phyloP scores from a whole-genome alignment of 2,888 invertebrate species.

The Drosophila tripunctata region DNA sequence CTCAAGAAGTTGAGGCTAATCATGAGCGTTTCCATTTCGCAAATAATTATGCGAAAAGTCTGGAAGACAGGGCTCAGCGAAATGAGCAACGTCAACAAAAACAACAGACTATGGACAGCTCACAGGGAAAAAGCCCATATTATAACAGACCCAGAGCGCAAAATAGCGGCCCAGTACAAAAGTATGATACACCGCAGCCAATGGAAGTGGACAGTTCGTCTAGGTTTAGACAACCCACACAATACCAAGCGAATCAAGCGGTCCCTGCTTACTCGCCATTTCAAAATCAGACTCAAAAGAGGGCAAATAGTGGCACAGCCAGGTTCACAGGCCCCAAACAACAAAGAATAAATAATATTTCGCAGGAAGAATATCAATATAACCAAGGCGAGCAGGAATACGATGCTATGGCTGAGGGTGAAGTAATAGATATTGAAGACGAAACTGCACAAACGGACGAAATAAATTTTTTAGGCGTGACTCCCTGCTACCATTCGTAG shows the following conservation, averaged over 20 bases:
- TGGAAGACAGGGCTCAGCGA: neutral
- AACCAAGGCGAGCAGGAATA: neutral
- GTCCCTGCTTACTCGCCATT: neutral
- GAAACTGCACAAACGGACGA: slow-evolving; percentile 4
- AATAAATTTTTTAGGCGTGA: slow-evolving; percentile 7
- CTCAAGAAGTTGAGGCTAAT: neutral
- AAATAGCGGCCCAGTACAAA: neutral
- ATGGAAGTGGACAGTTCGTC: slow-evolving; percentile 6
- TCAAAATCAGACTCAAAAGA: slow-evolving; percentile 1
- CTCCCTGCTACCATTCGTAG: slow-evolving; percentile 3
- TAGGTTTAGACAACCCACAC: neutral
- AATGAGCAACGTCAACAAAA: neutral
- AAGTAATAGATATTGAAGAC: neutral
- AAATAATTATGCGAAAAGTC: neutral
- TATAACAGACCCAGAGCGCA: too few relatives aligned
- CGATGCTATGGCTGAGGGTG: slow-evolving; percentile 5
- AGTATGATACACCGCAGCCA: neutral
- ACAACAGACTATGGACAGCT: slow-evolving; percentile 7
- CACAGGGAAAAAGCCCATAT: neutral
- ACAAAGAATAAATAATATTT: too few relatives aligned
- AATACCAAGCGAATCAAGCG: too few relatives aligned
- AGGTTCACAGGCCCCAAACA: too few relatives aligned
- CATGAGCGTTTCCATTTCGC: neutral
- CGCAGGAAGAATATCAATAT: too few relatives aligned
- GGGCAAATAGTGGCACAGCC: neutral